A percentile compares a stretch with the other conserved stretches of the same genome.
Evolutionary conservation across 2,113 vertebrate species (phyloP).

Genomic region (Callocephalon fimbriatum): DNA sequence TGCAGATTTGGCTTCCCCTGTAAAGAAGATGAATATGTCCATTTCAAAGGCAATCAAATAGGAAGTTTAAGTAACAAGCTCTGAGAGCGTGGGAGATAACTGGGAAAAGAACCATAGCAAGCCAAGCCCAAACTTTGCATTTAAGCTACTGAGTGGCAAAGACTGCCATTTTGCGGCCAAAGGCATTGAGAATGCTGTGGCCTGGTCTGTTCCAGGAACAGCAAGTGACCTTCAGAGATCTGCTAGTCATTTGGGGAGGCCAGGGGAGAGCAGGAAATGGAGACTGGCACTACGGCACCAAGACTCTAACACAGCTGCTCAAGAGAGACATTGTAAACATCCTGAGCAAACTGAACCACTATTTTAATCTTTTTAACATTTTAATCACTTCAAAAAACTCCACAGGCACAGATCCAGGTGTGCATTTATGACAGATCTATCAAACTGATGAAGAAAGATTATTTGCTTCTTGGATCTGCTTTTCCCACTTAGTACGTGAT

Average conservation of each 20-base stretch:
- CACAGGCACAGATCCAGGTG: background rate
- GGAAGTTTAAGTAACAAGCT: background rate
- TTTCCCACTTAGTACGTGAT: background rate
- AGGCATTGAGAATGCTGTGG: background rate
- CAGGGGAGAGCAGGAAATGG: background rate
- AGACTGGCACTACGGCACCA: background rate
- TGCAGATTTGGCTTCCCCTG: background rate
- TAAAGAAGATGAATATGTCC: background rate
- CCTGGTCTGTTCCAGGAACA: background rate
- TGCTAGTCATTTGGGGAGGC: background rate
- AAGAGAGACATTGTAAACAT: slow-evolving; percentile 30
- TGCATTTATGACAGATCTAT: background rate
- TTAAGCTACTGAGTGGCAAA: background rate
- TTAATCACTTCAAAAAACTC: background rate
- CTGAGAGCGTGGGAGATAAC: background rate
- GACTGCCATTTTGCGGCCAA: background rate
- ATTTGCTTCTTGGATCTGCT: background rate
- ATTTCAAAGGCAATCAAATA: background rate
- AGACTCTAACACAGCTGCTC: slow-evolving; percentile 16
- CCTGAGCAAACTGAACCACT: background rate
- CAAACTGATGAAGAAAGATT: background rate
- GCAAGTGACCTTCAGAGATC: background rate
- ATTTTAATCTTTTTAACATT: slow-evolving; percentile 17
- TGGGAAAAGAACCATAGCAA: background rate
- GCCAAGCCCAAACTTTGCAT: background rate